Base-by-base conservation (phyloP, 2,888 invertebrate species). In the Aethes cnicana region DNA sequence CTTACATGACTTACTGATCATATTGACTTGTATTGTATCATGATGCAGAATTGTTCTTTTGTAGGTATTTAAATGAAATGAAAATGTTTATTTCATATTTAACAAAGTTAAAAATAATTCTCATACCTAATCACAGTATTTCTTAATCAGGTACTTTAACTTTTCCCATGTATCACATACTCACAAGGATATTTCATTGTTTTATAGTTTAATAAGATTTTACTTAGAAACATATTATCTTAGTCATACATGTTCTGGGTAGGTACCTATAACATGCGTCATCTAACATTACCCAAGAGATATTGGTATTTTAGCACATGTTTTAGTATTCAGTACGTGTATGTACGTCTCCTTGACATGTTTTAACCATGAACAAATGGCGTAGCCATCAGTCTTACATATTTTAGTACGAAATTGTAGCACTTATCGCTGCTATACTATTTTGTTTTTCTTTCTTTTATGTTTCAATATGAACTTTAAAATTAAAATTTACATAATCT, bases 301-400 rank as follows among this genome's bases (percentile, higher is more conserved):
- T 63, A 64, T 69, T 72, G 63, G 68, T 66, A 58, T 47, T 44
- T 53, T 47, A 62, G 68, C 66, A 69, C 59, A 66, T 63, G 64
- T 60, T 72, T 83, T 74, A 66, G 69, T 81, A 84, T 85, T 80
- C 85, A 63, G 58, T 57, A 56, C 62, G 55, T 54, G 69, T 68
- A 55, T 33, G 53, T 58, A 56, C 48, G 62, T 74, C 61, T 68
- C 84, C 86, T 85, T 86, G 84, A 85, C 84, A 85, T 72, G 72
- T 76, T 73, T 72, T 63, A 56, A 52, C 35, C 35, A 39, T 50
- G 54, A 42, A 37, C 48, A 44, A 47, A 55, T 60, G 49, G 62
- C 53, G 62, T 68, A n/a, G n/a, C 32, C 32, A 44, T 39, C 52
- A 39, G 30, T 30, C 30, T 30, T 32, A 26, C 18, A 16, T 32